Evolutionary conservation across 2,888 invertebrate genomes (phyloP).

Genomic region (Drosophila paramelanica): DNA sequence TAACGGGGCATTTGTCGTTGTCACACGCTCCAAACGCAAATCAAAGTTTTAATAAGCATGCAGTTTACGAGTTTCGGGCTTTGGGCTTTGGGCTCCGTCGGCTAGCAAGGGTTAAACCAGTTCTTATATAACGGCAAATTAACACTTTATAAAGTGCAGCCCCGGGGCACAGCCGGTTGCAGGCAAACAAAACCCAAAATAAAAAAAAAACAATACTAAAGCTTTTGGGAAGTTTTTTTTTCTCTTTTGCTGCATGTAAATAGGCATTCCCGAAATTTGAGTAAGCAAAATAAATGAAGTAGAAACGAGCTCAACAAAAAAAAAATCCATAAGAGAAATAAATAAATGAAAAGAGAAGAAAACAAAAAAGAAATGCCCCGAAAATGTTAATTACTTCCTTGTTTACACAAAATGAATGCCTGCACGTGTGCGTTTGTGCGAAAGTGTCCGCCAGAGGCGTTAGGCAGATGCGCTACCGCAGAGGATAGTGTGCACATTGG

Average conservation of each 20-base stretch:
- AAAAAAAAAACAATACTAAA: constrained; percentile 7
- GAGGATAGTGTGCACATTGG: not conserved
- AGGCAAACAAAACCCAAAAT: constrained; percentile 38
- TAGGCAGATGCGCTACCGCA: constrained; percentile 21
- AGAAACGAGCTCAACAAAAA: constrained; percentile 52
- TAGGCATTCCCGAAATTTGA: constrained; percentile 76
- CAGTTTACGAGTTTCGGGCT: constrained; percentile 30
- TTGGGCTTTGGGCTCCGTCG: constrained; percentile 1
- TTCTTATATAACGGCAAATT: constrained; percentile 72
- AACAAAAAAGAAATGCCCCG: constrained; percentile 52
- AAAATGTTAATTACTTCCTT: constrained; percentile 82
- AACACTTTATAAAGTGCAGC: constrained; percentile 83
- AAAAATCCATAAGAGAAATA: constrained; percentile 31
- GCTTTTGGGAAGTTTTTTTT: constrained; percentile 46
- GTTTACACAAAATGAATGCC: constrained; percentile 55
- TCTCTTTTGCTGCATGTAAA: constrained; percentile 59
- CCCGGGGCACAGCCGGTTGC: constrained; percentile 39
- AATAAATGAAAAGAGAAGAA: constrained; percentile 20
- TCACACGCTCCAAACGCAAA: constrained; percentile 63
- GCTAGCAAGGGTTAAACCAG: constrained; percentile 62
- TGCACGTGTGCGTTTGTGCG: constrained; percentile 50
- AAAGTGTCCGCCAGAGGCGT: constrained; percentile 34
- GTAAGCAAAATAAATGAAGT: constrained; percentile 80
- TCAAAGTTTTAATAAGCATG: constrained; percentile 58
- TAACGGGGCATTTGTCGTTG: constrained; percentile 66